These are phyloP conservation scores for Aporophyla lueneburgensis DNA, from an alignment of 2,888 invertebrate genomes.

Conservation along the genomic window DNA sequence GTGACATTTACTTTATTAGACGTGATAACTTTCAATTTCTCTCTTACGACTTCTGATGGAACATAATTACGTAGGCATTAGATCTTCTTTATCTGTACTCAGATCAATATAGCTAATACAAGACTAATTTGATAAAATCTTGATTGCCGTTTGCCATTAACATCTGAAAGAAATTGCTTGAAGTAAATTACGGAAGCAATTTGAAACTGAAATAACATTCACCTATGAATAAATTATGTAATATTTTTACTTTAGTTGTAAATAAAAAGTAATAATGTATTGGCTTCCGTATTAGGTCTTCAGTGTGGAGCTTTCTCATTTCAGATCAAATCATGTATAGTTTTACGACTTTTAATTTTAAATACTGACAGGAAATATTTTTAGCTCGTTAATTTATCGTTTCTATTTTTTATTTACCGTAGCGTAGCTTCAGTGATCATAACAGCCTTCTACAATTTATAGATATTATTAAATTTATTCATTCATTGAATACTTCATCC, in stretches of 20 bases:
- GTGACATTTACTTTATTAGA: constrained; percentile 40
- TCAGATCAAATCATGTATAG: constrained; percentile 15
- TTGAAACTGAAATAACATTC: constrained; percentile 38
- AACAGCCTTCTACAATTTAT: background rate
- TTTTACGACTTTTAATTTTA: constrained; percentile 7
- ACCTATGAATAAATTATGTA: constrained; percentile 40
- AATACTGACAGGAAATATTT: constrained; percentile 7
- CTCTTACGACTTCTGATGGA: constrained; percentile 31
- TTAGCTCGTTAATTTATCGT: background rate
- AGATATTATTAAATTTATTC: constrained; percentile 8
- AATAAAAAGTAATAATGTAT: constrained; percentile 44
- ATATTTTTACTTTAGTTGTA: constrained; percentile 20
- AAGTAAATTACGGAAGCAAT: constrained; percentile 54
- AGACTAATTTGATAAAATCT: constrained; percentile 55
- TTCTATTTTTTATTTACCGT: constrained; percentile 1
- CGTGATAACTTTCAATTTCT: constrained; percentile 57
- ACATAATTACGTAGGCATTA: constrained; percentile 42
- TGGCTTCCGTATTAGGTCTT: constrained; percentile 36
- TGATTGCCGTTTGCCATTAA: constrained; percentile 47
- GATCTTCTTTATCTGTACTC: constrained; percentile 42
- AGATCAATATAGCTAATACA: constrained; percentile 47
- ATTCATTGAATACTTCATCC: background rate
- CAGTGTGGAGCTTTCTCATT: constrained; percentile 50
- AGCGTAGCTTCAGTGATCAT: background rate
- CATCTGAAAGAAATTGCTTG: constrained; percentile 54